phyloP scores from a whole-genome alignment of 1,140 invertebrate genomes.

The Cherax quadricarinatus region DNA sequence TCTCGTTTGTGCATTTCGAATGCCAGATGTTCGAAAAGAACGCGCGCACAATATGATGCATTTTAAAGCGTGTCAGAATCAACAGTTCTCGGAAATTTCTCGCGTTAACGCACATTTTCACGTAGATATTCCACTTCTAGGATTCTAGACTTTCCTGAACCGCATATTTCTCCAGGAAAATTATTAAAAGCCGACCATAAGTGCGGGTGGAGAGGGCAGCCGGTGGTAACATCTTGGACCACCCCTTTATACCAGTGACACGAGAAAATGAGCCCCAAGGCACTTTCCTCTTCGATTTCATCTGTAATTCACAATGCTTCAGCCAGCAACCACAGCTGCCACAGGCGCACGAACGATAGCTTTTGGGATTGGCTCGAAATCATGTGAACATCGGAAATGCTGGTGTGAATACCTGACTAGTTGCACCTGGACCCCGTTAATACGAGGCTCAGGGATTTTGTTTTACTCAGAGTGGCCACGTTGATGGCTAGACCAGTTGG shows the following conservation, averaged over 20 bases:
- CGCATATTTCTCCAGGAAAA: not conserved
- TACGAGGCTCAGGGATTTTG: not conserved
- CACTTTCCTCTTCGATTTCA: slow-evolving; percentile 34
- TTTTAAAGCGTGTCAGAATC: too few species aligned
- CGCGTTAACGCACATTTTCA: not conserved
- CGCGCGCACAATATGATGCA: too few species aligned
- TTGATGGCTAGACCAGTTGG: not conserved
- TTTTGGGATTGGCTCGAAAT: slow-evolving; percentile 38
- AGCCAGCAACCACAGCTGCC: slow-evolving; percentile 25
- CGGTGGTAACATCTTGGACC: slow-evolving; percentile 25
- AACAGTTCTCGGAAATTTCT: too few species aligned
- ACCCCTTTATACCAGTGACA: slow-evolving; percentile 69
- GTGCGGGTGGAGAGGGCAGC: not conserved
- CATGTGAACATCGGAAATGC: slow-evolving; percentile 62
- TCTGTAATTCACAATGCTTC: slow-evolving; percentile 62
- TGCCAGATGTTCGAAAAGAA: slow-evolving; percentile 46
- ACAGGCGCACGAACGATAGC: slow-evolving; percentile 29
- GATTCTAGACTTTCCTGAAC: not conserved
- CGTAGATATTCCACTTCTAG: not conserved
- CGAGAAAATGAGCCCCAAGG: slow-evolving; percentile 62
- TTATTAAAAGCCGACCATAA: not conserved
- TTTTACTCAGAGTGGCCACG: not conserved
- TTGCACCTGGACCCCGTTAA: slow-evolving; percentile 50
- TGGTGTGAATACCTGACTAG: slow-evolving; percentile 66
- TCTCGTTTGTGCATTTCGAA: slow-evolving; percentile 45